A percentile compares a stretch with the other conserved stretches of the same genome.
These are phyloP conservation scores for Thyatira batis DNA, from an alignment of 2,888 invertebrate genomes.

Conservation along the genomic window DNA sequence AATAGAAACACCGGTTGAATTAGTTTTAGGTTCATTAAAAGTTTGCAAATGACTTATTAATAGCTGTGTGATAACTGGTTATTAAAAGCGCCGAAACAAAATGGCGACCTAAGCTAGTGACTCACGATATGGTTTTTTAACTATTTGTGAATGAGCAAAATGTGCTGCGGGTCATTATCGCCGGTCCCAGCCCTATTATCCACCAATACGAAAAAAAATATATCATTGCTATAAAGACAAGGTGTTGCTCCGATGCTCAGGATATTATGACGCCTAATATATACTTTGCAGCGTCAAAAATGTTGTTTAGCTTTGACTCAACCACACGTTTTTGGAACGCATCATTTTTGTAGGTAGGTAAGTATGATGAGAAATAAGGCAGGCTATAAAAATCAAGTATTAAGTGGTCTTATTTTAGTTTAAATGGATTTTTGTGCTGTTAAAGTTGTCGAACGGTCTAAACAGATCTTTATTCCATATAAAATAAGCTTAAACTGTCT, in stretches of 20 bases:
- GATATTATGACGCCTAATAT: constrained; percentile 57
- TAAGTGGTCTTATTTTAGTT: constrained; percentile 51
- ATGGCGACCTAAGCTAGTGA: constrained; percentile 41
- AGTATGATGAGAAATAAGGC: constrained; percentile 47
- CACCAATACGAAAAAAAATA: constrained; percentile 52
- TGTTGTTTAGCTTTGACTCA: constrained; percentile 52
- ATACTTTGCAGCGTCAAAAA: constrained; percentile 49
- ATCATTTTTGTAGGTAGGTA: constrained; percentile 56
- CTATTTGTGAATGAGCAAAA: constrained; percentile 54
- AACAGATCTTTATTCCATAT: constrained; percentile 39
- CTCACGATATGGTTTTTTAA: constrained; percentile 56
- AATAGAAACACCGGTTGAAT: not conserved
- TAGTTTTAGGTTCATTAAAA: too few relatives aligned
- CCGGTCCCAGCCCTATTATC: constrained; percentile 45
- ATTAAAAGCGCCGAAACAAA: constrained; percentile 27
- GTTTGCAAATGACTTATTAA: not conserved
- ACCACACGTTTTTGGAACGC: constrained; percentile 47
- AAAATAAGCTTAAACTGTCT: constrained; percentile 31
- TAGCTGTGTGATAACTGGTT: not conserved
- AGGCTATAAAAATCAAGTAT: constrained; percentile 48
- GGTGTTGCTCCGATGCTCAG: constrained; percentile 46
- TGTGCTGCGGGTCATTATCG: constrained; percentile 31
- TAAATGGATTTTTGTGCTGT: constrained; percentile 42
- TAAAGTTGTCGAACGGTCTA: constrained; percentile 40
- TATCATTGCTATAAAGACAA: constrained; percentile 47